Evolutionary conservation across 92 coral and sea anemone genomes (phyloP).

Genomic region (Actinernus sp.): DNA sequence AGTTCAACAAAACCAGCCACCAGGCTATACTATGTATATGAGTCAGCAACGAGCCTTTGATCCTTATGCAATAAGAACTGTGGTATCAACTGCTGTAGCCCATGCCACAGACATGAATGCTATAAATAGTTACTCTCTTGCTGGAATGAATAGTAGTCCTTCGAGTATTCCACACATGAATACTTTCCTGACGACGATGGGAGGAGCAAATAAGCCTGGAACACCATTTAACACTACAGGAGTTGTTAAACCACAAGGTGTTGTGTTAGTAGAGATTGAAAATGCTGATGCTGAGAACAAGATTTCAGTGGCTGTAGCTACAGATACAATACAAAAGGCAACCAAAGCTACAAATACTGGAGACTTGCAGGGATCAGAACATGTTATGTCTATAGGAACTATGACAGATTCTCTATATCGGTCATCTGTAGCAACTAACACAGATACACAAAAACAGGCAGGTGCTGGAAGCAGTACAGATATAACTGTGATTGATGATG

Average conservation of each 20-base stretch:
- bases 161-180: slow-evolving; percentile 79
- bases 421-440: slow-evolving; percentile 77
- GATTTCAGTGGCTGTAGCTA: slow-evolving; percentile 77
- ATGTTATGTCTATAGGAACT: slow-evolving; percentile 67
- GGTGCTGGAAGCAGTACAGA: neutral
- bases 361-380: slow-evolving; percentile 26
- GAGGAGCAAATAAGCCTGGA: slow-evolving; percentile 15
- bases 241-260: neutral
- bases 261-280: neutral
- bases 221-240: neutral
- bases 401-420: slow-evolving; percentile 87
- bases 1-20: neutral
- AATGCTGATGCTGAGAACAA: slow-evolving; percentile 5
- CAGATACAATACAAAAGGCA: slow-evolving; percentile 75
- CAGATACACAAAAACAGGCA: slow-evolving; percentile 36
- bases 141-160: slow-evolving; percentile 32
- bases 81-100: neutral
- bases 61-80: slow-evolving; percentile 15
- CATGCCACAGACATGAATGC: slow-evolving; percentile 9
- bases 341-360: slow-evolving; percentile 86
- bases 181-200: slow-evolving; percentile 73
- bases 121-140: slow-evolving; percentile 17
- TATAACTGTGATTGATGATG: neutral
- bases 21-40: slow-evolving; percentile 16
- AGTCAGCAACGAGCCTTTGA: slow-evolving; percentile 14